Conservation (phyloP, 2,888 invertebrate species). For the Nemotelus nigrinus region DNA sequence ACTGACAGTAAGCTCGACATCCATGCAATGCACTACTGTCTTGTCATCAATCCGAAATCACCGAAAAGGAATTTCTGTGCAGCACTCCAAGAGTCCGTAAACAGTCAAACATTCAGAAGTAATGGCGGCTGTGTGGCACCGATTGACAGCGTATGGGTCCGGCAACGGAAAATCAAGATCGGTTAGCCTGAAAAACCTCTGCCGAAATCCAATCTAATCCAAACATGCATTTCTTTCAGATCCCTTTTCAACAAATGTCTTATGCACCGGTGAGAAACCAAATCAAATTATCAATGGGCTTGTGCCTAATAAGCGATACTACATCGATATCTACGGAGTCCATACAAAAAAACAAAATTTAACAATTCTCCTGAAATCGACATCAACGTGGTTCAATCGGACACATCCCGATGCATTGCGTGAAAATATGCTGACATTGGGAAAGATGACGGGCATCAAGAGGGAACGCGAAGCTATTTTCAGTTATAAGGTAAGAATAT, state of each 20-base stretch:
- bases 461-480: conserved; percentile 69
- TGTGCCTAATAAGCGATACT: conserved; percentile 60
- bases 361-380: conserved; percentile 60
- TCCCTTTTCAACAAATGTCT: conserved; percentile 56
- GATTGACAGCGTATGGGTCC: conserved; percentile 59
- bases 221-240: conserved; percentile 45
- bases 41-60: conserved; percentile 58
- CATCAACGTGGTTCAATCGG: conserved; percentile 60
- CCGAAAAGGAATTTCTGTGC: conserved; percentile 57
- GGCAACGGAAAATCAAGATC: conserved; percentile 58
- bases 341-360: conserved; percentile 62
- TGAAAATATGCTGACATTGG: conserved; percentile 66
- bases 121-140: conserved; percentile 53
- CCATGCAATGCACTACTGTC: conserved; percentile 63
- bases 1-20: conserved; percentile 61
- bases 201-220: no score
- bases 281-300: conserved; percentile 61
- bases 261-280: conserved; percentile 62
- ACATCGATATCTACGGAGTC: conserved; percentile 62
- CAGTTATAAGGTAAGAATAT: conserved; percentile 67
- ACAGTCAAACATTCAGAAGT: conserved; percentile 47
- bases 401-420: conserved; percentile 63
- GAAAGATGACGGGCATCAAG: conserved; percentile 67
- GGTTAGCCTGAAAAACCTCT: conserved; percentile 32
- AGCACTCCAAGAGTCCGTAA: conserved; percentile 56